Conservation (phyloP, 2,888 invertebrate genomes). For the Falcaria lacertinaria region DNA sequence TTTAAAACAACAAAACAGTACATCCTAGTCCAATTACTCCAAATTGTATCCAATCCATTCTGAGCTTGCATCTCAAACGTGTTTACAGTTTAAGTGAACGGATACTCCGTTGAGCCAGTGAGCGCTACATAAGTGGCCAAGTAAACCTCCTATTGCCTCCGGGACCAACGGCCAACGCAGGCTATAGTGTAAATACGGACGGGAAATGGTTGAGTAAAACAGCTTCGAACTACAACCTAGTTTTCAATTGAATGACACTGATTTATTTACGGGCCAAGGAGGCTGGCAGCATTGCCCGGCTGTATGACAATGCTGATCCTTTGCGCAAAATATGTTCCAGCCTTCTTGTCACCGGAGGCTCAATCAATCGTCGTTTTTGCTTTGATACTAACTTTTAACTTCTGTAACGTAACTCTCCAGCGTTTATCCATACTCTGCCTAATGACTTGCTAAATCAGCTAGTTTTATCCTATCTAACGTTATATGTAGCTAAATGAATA, state of each 20-base stretch:
- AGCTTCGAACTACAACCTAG: conserved; percentile 4
- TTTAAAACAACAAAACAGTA: too few species aligned
- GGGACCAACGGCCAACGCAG: conserved; percentile 24
- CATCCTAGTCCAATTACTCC: neutral
- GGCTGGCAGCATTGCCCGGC: too few species aligned
- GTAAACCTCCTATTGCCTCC: conserved; percentile 16
- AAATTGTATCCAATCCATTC: neutral
- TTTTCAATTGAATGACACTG: neutral
- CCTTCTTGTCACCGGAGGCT: too few species aligned
- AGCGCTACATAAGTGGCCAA: conserved; percentile 1
- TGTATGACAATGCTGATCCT: too few species aligned
- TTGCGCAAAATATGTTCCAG: too few species aligned
- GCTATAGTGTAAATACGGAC: conserved; percentile 34
- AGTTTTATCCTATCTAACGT: too few species aligned
- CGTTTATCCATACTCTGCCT: too few species aligned
- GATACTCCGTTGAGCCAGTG: neutral
- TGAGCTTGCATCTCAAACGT: neutral
- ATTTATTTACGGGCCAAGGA: too few species aligned
- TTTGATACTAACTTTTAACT: too few species aligned
- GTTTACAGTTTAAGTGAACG: neutral
- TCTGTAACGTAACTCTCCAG: too few species aligned
- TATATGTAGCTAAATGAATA: conserved; percentile 5
- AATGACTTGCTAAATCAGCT: too few species aligned
- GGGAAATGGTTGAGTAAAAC: conserved; percentile 26
- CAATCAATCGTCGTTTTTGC: too few species aligned